Evolutionary conservation across 2,113 vertebrate genomes (phyloP), one percentile per base, ranked within the genome.

Genomic region (Dolichallabes microphthalmus): DNA sequence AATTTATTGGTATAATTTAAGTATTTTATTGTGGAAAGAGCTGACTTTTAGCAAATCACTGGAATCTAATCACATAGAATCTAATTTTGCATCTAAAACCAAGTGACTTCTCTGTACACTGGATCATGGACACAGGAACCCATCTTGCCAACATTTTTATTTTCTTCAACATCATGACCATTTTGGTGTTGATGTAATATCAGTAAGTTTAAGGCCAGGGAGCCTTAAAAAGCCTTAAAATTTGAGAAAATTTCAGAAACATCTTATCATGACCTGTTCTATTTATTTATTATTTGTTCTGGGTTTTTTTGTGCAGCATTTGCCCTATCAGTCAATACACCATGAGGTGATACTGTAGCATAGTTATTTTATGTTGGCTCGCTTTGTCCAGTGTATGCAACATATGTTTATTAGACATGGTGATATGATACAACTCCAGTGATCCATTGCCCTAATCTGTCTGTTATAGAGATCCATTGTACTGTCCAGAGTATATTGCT

Each of bases 401-500:
- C 84, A 85, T 71, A 80, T 85, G 84, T 80, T 53, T 27, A 68
- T 50, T 52, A 30, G 45, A 79, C 10, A n/a, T 14, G 76, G 50
- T 82, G 25, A 84, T 81, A 83, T 53, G 57, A 81, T 71, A 84
- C 22, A 30, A 55, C 17, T 25, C 73, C 69, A 76, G 22, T n/a
- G 39, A 88, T 80, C 22, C 32, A 58, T 60, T 84, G 80, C 27
- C 22, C 57, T 71, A 84, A 86, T 61, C 39, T n/a, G 32, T 39
- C 55, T 58, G 68, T 85, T 82, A 88, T 74, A 83, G 63, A 30
- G 77, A 82, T 79, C 85, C 30, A 82, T 77, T 82, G 74, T 73
- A 63, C 82, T 64, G 82, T 85, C 78, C 80, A 85, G 83, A 69
- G 74, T 87, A 32, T 75, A 68, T 79, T 82, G 35, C 80, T 89